Conservation (phyloP, 1,140 invertebrate genomes). For the Drosophila varians region DNA sequence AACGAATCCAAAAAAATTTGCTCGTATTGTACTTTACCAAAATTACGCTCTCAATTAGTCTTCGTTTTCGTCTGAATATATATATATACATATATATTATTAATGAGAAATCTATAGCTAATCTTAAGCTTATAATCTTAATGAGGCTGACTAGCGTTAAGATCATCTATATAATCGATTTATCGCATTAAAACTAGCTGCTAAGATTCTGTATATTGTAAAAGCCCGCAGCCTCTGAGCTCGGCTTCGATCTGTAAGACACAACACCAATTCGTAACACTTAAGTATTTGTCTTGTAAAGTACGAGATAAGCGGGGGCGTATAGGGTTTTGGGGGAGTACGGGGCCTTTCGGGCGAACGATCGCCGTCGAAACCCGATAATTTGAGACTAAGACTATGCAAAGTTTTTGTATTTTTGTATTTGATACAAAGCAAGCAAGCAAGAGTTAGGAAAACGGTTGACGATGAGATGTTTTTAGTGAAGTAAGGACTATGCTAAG, state of each 20-base stretch:
- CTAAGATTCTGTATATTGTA: conserved; percentile 45
- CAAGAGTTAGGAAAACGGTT: conserved; percentile 37
- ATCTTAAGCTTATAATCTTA: conserved; percentile 76
- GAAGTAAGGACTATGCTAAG: conserved; percentile 43
- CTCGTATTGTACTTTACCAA: conserved; percentile 71
- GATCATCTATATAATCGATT: conserved; percentile 32
- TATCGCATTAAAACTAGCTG: conserved; percentile 20
- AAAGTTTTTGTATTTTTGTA: conserved; percentile 79
- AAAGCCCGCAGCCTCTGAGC: neutral
- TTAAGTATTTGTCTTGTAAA: conserved; percentile 62
- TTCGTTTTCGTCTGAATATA: conserved; percentile 51
- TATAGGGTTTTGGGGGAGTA: conserved; percentile 16
- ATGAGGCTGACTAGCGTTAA: conserved; percentile 76
- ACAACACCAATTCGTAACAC: conserved; percentile 74
- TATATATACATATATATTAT: conserved; percentile 32
- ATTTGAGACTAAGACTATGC: conserved; percentile 78
- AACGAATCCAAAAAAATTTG: conserved; percentile 45
- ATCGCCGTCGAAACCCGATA: conserved; percentile 32
- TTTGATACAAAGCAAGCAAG: conserved; percentile 66
- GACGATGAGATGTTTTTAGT: conserved; percentile 41
- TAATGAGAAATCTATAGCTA: conserved; percentile 41
- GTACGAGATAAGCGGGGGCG: conserved; percentile 3
- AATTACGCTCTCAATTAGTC: conserved; percentile 70
- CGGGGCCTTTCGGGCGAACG: conserved; percentile 3
- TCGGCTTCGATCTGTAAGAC: conserved; percentile 55